Conservation (phyloP, 2,113 vertebrate genomes). For the Pomatostomus ruficeps region DNA sequence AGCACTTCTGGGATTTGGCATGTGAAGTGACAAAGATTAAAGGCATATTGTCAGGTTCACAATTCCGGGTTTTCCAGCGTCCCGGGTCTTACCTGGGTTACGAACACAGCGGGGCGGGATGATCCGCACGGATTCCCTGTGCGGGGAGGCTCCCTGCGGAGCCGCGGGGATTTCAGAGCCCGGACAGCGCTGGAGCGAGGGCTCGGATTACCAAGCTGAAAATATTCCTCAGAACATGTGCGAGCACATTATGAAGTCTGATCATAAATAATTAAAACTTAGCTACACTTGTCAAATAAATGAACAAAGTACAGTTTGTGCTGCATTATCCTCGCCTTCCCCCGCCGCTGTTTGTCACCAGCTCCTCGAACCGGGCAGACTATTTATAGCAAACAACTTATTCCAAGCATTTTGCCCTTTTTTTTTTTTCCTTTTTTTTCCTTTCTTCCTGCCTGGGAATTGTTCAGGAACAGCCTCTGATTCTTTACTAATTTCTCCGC, state of each 20-base stretch:
- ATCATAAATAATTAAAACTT: constrained; percentile 61
- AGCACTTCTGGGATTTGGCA: constrained; percentile 60
- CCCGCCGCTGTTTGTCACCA: neutral
- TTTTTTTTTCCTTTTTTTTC: too few relatives aligned
- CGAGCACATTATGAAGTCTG: neutral
- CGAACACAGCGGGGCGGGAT: neutral
- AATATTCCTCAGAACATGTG: constrained; percentile 28
- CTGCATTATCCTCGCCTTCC: constrained; percentile 11
- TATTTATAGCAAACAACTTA: constrained; percentile 56
- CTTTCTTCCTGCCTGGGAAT: neutral
- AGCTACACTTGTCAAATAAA: constrained; percentile 56
- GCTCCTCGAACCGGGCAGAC: neutral
- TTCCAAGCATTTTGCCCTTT: constrained; percentile 2
- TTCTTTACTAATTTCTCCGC: constrained; percentile 23
- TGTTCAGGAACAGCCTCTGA: constrained; percentile 25
- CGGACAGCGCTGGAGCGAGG: neutral
- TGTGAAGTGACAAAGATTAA: constrained; percentile 62
- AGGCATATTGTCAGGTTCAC: constrained; percentile 30
- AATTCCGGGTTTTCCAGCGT: neutral
- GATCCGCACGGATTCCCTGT: neutral
- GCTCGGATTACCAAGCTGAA: neutral
- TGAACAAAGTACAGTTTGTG: constrained; percentile 47
- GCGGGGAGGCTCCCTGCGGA: neutral
- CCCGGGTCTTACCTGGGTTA: neutral
- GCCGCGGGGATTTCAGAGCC: neutral